Evolutionary conservation across 2,888 invertebrate genomes (phyloP).

Genomic region (Iphiclides podalirius): DNA sequence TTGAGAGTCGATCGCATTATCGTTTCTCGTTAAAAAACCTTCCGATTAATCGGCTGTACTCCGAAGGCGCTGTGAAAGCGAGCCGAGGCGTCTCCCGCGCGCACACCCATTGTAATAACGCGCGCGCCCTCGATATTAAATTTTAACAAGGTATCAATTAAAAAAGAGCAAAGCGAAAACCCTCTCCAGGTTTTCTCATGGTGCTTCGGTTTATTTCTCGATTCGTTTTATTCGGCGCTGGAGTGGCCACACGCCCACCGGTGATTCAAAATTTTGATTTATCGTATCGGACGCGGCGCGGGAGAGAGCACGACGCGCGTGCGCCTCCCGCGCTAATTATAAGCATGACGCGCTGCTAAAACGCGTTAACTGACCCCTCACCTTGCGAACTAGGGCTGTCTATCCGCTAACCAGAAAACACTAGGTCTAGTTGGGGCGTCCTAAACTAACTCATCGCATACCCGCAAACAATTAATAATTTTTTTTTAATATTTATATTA

Average conservation of each 20-base stretch:
- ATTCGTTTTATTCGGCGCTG: slow-evolving; percentile 79
- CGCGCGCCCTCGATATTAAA: slow-evolving; percentile 77
- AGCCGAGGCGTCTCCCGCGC: slow-evolving; percentile 62
- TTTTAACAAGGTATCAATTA: slow-evolving; percentile 81
- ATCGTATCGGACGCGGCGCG: slow-evolving; percentile 64
- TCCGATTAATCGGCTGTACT: slow-evolving; percentile 56
- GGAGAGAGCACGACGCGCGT: slow-evolving; percentile 52
- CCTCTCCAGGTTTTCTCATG: slow-evolving; percentile 73
- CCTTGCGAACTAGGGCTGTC: slow-evolving; percentile 49
- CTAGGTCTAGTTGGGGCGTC: too few species aligned
- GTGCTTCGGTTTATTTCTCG: slow-evolving; percentile 75
- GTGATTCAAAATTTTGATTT: slow-evolving; percentile 81
- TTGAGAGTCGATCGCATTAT: too few species aligned
- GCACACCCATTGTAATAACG: slow-evolving; percentile 80
- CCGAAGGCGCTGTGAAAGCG: slow-evolving; percentile 42
- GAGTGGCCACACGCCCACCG: slow-evolving; percentile 72
- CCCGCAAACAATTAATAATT: too few species aligned
- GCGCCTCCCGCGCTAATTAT: slow-evolving; percentile 68
- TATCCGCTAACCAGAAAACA: too few species aligned
- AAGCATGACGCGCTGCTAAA: slow-evolving; percentile 80
- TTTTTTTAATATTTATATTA: too few species aligned
- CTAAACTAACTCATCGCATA: too few species aligned
- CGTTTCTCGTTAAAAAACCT: slow-evolving; percentile 76
- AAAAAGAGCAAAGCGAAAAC: slow-evolving; percentile 79
- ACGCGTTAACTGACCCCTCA: slow-evolving; percentile 69